These are phyloP conservation scores for Cyclina sinensis DNA, from an alignment of 1,140 invertebrate species.

Conservation along the genomic window DNA sequence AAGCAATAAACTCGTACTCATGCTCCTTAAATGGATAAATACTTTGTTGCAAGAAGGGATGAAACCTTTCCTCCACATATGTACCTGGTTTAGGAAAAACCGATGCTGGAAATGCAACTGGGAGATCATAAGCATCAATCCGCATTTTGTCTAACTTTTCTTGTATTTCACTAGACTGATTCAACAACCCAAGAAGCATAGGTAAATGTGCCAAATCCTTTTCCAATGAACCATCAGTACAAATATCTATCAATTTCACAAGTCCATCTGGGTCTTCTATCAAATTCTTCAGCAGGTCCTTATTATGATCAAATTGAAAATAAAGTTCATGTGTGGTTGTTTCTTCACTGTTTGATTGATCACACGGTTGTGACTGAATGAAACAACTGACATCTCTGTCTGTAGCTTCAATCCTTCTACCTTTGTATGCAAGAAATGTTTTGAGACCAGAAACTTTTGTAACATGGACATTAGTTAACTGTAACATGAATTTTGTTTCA, in stretches of 20 bases:
- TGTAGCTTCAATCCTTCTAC: background rate
- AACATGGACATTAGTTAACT: background rate
- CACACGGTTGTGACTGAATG: background rate
- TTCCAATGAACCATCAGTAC: constrained; percentile 18
- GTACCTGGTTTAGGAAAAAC: constrained; percentile 15
- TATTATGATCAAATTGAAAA: constrained; percentile 5
- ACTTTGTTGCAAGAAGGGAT: constrained; percentile 51
- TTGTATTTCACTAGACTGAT: background rate
- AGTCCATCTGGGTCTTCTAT: constrained; percentile 4
- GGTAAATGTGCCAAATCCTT: background rate
- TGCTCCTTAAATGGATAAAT: constrained; percentile 41
- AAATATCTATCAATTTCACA: background rate
- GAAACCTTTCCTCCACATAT: constrained; percentile 16
- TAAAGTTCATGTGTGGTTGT: background rate
- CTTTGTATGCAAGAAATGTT: constrained; percentile 28
- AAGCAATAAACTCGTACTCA: constrained; percentile 46
- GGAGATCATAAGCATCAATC: constrained; percentile 12
- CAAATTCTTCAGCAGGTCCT: background rate
- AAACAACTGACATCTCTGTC: background rate
- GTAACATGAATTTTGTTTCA: background rate
- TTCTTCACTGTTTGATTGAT: background rate
- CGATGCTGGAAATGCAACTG: background rate
- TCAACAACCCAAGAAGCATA: background rate
- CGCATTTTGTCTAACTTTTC: background rate
- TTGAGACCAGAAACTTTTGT: constrained; percentile 26